phyloP scores from a whole-genome alignment of 1,140 invertebrate species.

The Marisa cornuarietis region DNA sequence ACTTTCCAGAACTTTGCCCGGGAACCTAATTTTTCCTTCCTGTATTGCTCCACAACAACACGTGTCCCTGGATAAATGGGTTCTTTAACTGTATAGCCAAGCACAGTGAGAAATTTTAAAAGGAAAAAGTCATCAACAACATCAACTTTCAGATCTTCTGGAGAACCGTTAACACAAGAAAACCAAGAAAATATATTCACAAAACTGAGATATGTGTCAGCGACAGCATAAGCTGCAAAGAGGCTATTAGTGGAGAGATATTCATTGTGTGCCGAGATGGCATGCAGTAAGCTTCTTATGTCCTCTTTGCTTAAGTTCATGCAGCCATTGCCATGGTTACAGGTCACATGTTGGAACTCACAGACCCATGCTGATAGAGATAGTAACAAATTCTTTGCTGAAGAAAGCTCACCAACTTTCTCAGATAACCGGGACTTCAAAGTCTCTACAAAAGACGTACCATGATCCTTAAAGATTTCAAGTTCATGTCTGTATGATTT shows the following conservation, averaged over 20 bases:
- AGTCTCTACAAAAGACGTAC: too few relatives aligned
- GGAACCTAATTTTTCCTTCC: not conserved
- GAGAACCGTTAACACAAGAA: not conserved
- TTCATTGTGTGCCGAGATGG: not conserved
- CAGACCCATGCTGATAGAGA: not conserved
- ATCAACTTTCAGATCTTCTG: not conserved
- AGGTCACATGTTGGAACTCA: not conserved
- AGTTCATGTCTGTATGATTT: slow-evolving; percentile 7
- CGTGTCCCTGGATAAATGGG: not conserved
- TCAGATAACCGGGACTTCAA: not conserved
- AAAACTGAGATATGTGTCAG: not conserved
- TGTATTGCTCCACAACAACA: slow-evolving; percentile 10
- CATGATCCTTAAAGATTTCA: slow-evolving; percentile 7
- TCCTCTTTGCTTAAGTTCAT: not conserved
- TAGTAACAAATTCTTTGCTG: not conserved
- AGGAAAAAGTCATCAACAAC: slow-evolving; percentile 20
- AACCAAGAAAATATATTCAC: slow-evolving; percentile 9
- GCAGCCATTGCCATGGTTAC: not conserved
- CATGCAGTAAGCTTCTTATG: not conserved
- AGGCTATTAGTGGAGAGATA: slow-evolving; percentile 13
- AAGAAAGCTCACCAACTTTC: not conserved
- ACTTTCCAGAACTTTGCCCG: not conserved
- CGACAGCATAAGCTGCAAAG: slow-evolving; percentile 7
- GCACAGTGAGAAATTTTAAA: slow-evolving; percentile 6
- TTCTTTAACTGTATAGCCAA: not conserved